A percentile compares a stretch with the other conserved stretches of the same genome.
Evolutionary conservation across 2,113 vertebrate genomes (phyloP).

Genomic region (Hemibates koningsi): DNA sequence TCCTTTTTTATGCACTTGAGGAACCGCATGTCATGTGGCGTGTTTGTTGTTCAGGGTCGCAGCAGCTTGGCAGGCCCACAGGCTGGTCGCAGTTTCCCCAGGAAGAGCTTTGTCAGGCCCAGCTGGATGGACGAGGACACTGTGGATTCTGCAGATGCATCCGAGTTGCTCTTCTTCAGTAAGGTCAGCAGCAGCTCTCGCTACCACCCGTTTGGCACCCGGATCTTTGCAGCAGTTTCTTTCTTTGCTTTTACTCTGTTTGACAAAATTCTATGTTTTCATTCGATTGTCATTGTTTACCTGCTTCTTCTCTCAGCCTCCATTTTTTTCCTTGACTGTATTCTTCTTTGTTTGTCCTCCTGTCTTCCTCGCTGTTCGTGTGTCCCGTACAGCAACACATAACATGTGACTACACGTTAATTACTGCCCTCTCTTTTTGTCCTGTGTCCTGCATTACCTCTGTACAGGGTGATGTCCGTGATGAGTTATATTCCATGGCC

Average conservation of each 20-base stretch:
- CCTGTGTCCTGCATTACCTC: not conserved
- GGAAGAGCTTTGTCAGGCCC: conserved; percentile 82
- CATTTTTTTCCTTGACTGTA: not conserved
- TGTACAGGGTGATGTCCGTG: conserved; percentile 75
- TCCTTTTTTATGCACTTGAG: not conserved
- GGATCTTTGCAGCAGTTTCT: not conserved
- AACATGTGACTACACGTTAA: not conserved
- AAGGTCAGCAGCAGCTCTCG: conserved; percentile 71
- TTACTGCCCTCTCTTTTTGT: not conserved
- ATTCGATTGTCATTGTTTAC: not conserved
- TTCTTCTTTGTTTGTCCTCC: not conserved
- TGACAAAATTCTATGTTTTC: not conserved
- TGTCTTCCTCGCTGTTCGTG: not conserved
- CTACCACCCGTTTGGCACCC: not conserved
- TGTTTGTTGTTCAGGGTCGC: conserved; percentile 74
- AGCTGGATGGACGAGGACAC: conserved; percentile 90
- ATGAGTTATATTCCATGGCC: conserved; percentile 84
- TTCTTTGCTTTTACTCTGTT: not conserved
- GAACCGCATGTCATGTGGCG: not conserved
- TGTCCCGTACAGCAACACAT: not conserved
- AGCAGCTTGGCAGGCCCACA: conserved; percentile 73
- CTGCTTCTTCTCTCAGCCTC: not conserved
- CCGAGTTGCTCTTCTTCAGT: conserved; percentile 89
- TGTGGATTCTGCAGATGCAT: conserved; percentile 78
- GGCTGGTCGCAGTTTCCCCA: conserved; percentile 64